Evolutionary conservation across 2,113 vertebrate species (phyloP), one percentile per base, ranked within the genome.

Genomic region (Salminus brasiliensis): DNA sequence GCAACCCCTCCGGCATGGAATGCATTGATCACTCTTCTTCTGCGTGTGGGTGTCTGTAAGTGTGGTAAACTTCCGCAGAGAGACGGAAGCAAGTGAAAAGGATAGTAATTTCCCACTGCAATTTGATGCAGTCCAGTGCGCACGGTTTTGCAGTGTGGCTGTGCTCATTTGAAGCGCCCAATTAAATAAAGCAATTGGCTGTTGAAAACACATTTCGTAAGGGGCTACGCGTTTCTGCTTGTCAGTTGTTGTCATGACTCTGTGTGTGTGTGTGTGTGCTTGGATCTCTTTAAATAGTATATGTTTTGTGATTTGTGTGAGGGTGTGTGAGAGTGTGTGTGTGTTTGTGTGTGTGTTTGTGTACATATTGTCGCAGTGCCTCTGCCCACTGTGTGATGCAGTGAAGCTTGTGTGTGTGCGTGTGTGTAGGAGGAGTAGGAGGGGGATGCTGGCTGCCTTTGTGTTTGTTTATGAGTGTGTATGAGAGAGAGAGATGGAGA

Each of bases 81-180:
- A 73, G 45, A 15, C 1, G 10, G 72, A 34, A 43, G 55, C 4
- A 30, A 29, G 18, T 16, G 45, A 49, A 16, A 62, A 52, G 52
- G n/a, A 34, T 27, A 23, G 5, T 66, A 66, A 52, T 66, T 47
- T 65, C 11, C 59, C 21, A 52, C 43, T 52, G 60, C 73, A 65
- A 41, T 49, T 47, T 75, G 29, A 47, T 62, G 57, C 73, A 63
- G 45, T 49, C 59, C 73, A 63, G 41, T 63, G 11, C 59, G 34
- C 59, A 29, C 72, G 10, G 25, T 49, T 47, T 63, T 62, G 62
- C 47, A 71, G 59, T 41, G 3, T 72, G 47, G 49, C 36, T 27
- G 30, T 81, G 67, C 72, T 77, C 62, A 72, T 77, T 78, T 78
- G 27, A 63, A 81, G 72, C 62, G 10, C 52, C 60, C 30, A 29